Evolutionary conservation across 1,140 invertebrate genomes (phyloP), one percentile per base, ranked within the genome.

Genomic region (Venturia canescens): DNA sequence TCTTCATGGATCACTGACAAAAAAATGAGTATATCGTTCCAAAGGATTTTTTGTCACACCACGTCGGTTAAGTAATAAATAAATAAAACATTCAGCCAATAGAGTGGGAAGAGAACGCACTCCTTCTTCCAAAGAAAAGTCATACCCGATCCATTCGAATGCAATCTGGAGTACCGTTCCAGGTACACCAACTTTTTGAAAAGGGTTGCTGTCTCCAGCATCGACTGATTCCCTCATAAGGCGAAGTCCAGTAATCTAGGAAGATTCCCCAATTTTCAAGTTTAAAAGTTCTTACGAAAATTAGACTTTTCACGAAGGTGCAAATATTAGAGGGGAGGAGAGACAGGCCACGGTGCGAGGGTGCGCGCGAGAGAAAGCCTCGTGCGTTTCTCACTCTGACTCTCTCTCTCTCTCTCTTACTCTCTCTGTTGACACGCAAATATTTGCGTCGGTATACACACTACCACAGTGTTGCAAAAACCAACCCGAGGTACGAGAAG

Each of bases 341-440:
- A 44, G 15, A 23, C 3, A 5, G 34, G 38, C 38, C 34, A 23
- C 5, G 23, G 2, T 1, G 4, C n/a, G 53, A 57, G 38, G 38
- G 34, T 48, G 70, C 26, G 70, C 26, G 70, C 34, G 34, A 70
- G 18, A 38, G 67, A 31, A 34, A 34, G 29, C 67, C 11, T 15
- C 31, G 67, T 21, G 6, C 2, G n/a, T 23, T n/a, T 53, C 31
- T 70, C 69, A 29, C 44, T 53, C 38, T 31, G 23, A 38, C 26
- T 38, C 21, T 21, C 80, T 53, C 76, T 50, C 15, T 26, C 67
- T 63, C 34, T 38, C 0, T 21, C 15, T 21, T 15, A 69, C 72
- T 88, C 85, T 85, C 85, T 83, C 77, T 90, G 88, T 90, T 90
- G 89, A 90, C 89, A 87, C 83, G 88, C 87, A 90, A 90, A 90